Base-by-base conservation (phyloP, 92 coral and sea anemone genomes). In the Scolanthus callimorphus region DNA sequence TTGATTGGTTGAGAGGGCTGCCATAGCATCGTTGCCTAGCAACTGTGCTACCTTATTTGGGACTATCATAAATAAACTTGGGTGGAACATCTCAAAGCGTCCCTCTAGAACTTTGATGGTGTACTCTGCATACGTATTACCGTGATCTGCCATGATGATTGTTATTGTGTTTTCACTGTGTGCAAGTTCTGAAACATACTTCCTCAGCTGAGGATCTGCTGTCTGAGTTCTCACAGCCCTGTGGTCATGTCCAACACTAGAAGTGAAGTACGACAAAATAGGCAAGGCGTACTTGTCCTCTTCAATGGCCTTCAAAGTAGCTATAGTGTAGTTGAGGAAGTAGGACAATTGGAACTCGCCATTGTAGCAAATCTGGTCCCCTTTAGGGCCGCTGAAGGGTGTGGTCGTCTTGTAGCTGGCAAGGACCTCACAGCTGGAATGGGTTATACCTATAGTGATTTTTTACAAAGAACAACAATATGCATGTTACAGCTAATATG, bases 121-220 rank as follows among this genome's bases (percentile, higher is more conserved):
- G 69, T 85, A 90, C 34, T 48, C 46, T 0, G 97, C 81, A 65
- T 90, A 90, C 0, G 97, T 85, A 57, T 90, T 90, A 3, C 97
- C 97, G 25, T 90, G 95, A 63, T 90, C 97, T 11, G 97, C 94
- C 22, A 77, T 59, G 20, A 90, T 39, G 31, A 90, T 64, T 29
- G 94, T 81, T 54, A 90, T 44, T 11, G 97, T 90, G 49, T 71
- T 75, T 12, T 57, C 63, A 25, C 70, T 70, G 2, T 69, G 43
- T 8, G 97, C 67, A 50, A 90, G 4, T 44, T 48, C 53, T 9
- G 63, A 72, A 29, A 90, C 77, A 11, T 73, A 78, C 0, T 68
- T 20, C 10, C 46, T 60, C 4, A 90, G 90, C 20, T 71, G 80
- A 30, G 37, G 56, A 46, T 90, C 97, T 27, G 81, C 29, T 2